Base-by-base conservation (phyloP, 2,113 vertebrate genomes). In the Plestiodon gilberti region DNA sequence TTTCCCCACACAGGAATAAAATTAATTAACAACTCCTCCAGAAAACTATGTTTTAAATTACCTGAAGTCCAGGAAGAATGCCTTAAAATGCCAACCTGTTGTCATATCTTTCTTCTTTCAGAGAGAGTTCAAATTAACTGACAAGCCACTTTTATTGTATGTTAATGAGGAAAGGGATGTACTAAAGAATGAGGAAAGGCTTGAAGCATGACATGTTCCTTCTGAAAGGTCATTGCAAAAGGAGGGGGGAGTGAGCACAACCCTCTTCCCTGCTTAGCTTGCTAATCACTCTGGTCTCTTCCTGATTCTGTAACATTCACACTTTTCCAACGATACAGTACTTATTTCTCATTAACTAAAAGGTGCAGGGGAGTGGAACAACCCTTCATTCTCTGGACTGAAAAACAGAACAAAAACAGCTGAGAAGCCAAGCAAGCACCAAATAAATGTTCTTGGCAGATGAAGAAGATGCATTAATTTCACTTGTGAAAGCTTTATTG, bases 401-500 rank as follows among this genome's bases (percentile, higher is more conserved):
- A 64, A 30, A 1, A 80, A 64, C 23, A 18, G 1, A 4, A 17
- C 69, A 18, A 76, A 65, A 48, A 80, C 28, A 15, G 7, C 62
- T 1, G 65, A 1, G 43, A 2, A 25, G n/a, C 0, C 74, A 30
- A 35, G 52, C 2, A 0, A n/a, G 43, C 2, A 40, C 25, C 65
- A 3, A 18, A 8, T 73, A 52, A 38, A 22, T 28, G 38, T 1
- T 18, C 40, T 13, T 6, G 88, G 82, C 78, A 3, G 70, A 85
- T 40, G 0, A 48, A 0, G 18, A 0, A 3, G 0, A 1, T 22
- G 80, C 35, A 28, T 70, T 40, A 0, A 62, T 57, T 10, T 52
- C 70, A 1, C 18, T 65, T 0, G 23, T 38, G 35, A 65, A 1
- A 48, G 78, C 33, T 82, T 10, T 81, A 35, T 65, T 83, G 82